Conservation (phyloP, 2,888 invertebrate species). For the Diadegma fenestrale region DNA sequence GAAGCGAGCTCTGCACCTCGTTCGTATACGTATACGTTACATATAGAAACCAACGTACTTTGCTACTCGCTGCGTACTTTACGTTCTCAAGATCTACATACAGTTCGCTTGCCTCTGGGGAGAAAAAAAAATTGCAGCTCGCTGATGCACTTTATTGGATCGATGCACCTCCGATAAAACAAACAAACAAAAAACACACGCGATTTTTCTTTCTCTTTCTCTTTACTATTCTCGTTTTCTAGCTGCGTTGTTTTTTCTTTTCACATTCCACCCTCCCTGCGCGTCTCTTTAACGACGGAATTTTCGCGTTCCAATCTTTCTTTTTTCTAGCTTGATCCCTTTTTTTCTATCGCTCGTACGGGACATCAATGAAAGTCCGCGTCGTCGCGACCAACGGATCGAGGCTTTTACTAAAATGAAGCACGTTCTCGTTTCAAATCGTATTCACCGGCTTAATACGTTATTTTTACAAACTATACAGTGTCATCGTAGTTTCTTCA, state of each 20-base stretch:
- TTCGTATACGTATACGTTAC: conserved; percentile 20
- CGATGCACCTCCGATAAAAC: conserved; percentile 51
- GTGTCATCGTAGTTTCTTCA: background rate
- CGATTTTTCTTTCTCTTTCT: conserved; percentile 17
- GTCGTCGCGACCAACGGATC: background rate
- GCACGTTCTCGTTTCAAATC: conserved; percentile 10
- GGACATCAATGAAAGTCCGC: conserved; percentile 9
- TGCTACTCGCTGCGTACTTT: conserved; percentile 41
- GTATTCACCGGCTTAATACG: background rate
- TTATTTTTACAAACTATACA: background rate
- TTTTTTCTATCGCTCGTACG: conserved; percentile 9
- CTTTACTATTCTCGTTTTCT: conserved; percentile 1
- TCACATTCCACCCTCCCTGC: background rate
- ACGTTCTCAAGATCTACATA: conserved; percentile 56
- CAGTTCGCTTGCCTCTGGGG: conserved; percentile 50
- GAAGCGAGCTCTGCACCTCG: conserved; percentile 36
- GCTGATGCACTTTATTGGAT: conserved; percentile 62
- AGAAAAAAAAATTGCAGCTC: conserved; percentile 42
- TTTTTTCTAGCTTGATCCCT: background rate
- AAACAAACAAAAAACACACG: conserved; percentile 14
- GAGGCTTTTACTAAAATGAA: background rate
- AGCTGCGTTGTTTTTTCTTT: conserved; percentile 1
- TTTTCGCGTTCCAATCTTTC: conserved; percentile 18
- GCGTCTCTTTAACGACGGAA: conserved; percentile 20
- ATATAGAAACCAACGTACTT: conserved; percentile 33